These are phyloP conservation scores for Nothobranchius kuhntae DNA, from an alignment of 2,113 vertebrate genomes.

Conservation along the genomic window DNA sequence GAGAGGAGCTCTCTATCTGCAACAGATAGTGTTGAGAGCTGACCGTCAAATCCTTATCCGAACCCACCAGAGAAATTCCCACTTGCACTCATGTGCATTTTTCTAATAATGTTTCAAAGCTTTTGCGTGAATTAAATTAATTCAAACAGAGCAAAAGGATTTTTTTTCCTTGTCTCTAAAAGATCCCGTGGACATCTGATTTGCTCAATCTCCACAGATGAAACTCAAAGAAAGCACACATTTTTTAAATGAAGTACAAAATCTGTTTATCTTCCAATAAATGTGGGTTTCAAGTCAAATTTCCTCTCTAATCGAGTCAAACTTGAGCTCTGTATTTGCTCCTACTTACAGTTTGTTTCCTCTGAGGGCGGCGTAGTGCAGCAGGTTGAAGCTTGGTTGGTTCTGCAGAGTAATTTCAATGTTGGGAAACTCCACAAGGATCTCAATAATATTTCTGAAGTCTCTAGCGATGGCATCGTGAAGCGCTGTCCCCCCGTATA, in stretches of 20 bases:
- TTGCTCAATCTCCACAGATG: neutral
- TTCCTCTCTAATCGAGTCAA: too few species aligned
- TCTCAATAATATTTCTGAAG: constrained; percentile 88
- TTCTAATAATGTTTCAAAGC: neutral
- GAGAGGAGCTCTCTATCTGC: constrained; percentile 43
- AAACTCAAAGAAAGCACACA: neutral
- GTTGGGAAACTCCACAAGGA: constrained; percentile 89
- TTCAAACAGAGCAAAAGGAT: constrained; percentile 1
- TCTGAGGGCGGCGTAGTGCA: constrained; percentile 93
- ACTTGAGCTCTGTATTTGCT: too few species aligned
- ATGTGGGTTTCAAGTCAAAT: too few species aligned
- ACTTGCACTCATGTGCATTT: constrained; percentile 7
- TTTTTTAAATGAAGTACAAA: neutral
- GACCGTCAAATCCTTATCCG: constrained; percentile 46
- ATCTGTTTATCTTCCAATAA: neutral
- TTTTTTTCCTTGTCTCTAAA: neutral
- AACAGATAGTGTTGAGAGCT: constrained; percentile 27
- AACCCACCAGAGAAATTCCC: constrained; percentile 40
- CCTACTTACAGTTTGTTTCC: constrained; percentile 92
- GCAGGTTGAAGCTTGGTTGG: constrained; percentile 92
- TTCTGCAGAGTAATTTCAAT: constrained; percentile 93
- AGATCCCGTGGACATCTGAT: too few species aligned
- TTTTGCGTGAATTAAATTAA: neutral
- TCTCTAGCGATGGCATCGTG: constrained; percentile 94
- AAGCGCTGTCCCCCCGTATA: constrained; percentile 90